Percentiles rank a stretch among this genome's conserved stretches.
These are phyloP conservation scores for Vollenhovia emeryi DNA, from an alignment of 1,140 invertebrate genomes.

Conservation along the genomic window DNA sequence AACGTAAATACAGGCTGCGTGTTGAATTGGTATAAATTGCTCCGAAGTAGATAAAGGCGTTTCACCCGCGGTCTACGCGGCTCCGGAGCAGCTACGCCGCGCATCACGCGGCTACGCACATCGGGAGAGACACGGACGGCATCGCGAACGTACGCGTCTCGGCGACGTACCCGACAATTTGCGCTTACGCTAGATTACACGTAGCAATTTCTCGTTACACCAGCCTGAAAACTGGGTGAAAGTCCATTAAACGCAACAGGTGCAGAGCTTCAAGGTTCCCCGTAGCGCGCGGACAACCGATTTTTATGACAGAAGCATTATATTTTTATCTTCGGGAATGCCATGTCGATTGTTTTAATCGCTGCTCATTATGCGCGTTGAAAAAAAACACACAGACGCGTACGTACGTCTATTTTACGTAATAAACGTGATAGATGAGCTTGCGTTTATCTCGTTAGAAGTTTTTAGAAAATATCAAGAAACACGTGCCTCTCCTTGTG, in stretches of 20 bases:
- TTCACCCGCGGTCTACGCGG: slow-evolving; percentile 23
- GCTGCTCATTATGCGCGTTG: background rate
- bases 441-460: background rate
- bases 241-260: slow-evolving; percentile 59
- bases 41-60: slow-evolving; percentile 37
- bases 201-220: slow-evolving; percentile 48
- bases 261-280: slow-evolving; percentile 38
- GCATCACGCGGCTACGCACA: slow-evolving; percentile 31
- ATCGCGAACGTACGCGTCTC: slow-evolving; percentile 5
- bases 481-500: background rate
- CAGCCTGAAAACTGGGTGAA: slow-evolving; percentile 52
- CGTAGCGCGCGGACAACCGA: slow-evolving; percentile 18
- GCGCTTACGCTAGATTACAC: slow-evolving; percentile 57
- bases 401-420: background rate
- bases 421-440: background rate
- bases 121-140: slow-evolving; percentile 15
- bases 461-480: background rate
- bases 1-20: slow-evolving; percentile 55
- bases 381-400: background rate
- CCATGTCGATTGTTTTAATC: slow-evolving; percentile 19
- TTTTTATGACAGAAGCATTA: slow-evolving; percentile 26
- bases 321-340: slow-evolving; percentile 20
- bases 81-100: slow-evolving; percentile 19
- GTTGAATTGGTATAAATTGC: slow-evolving; percentile 50
- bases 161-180: slow-evolving; percentile 53